phyloP scores from a whole-genome alignment of 2,113 vertebrate species.

The Burhinus bistriatus region DNA sequence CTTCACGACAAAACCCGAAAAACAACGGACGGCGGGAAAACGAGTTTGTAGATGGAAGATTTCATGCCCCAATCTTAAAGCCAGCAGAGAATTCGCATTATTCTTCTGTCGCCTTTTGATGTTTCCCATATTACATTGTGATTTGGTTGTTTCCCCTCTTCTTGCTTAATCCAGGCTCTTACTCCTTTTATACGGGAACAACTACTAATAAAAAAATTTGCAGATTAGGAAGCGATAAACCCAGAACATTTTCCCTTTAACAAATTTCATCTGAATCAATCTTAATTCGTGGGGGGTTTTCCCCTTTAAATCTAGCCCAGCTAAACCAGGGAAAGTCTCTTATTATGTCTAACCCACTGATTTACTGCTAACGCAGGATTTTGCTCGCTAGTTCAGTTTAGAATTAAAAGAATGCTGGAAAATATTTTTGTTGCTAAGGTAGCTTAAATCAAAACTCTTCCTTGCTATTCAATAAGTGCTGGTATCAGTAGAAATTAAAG shows the following conservation, averaged over 20 bases:
- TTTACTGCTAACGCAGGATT: not conserved
- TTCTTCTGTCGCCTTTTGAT: conserved; percentile 20
- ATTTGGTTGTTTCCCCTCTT: not conserved
- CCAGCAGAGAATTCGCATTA: conserved; percentile 3
- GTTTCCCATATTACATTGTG: not conserved
- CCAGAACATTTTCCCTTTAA: not conserved
- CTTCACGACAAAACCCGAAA: not conserved
- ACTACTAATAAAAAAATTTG: not conserved
- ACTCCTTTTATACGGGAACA: not conserved
- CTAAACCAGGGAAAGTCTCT: not conserved
- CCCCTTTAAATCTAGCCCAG: not conserved
- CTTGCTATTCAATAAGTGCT: not conserved
- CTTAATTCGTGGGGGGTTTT: not conserved
- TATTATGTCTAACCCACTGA: not conserved
- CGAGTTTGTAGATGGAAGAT: not conserved
- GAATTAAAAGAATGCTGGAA: not conserved
- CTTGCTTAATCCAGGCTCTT: not conserved
- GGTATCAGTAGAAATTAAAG: not conserved
- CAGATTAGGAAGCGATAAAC: not conserved
- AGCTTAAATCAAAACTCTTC: not conserved
- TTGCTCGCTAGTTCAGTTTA: not conserved
- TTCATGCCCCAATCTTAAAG: conserved; percentile 24
- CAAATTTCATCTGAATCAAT: not conserved
- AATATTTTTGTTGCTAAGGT: not conserved
- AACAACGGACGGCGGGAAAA: not conserved